A percentile compares a stretch with the other conserved stretches of the same genome.
These are phyloP conservation scores for Oreochromis spilurus DNA, from an alignment of 2,113 vertebrate species.

Conservation along the genomic window DNA sequence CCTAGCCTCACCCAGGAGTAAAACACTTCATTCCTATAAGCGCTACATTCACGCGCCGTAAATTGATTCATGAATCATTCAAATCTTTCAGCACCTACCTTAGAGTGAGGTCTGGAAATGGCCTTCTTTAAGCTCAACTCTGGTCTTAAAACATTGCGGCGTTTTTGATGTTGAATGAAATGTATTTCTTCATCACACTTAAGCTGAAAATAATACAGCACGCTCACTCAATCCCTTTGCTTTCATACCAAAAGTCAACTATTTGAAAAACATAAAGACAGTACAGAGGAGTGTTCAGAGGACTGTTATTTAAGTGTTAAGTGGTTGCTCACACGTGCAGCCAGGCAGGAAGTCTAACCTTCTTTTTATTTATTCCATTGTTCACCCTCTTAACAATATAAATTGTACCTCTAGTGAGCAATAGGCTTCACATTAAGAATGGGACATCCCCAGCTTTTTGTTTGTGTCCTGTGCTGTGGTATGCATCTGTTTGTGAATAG, in stretches of 20 bases:
- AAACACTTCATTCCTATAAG: conserved; percentile 23
- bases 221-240: neutral
- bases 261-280: conserved; percentile 12
- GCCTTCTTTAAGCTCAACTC: conserved; percentile 27
- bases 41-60: conserved; percentile 25
- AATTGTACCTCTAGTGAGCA: conserved; percentile 2
- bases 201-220: neutral
- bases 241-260: conserved; percentile 2
- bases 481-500: neutral
- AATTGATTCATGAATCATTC: conserved; percentile 64
- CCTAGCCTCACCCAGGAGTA: neutral
- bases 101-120: conserved; percentile 39
- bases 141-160: neutral
- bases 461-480: neutral
- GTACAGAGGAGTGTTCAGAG: neutral
- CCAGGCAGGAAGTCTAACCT: neutral
- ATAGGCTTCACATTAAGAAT: neutral
- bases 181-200: conserved; percentile 12
- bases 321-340: neutral
- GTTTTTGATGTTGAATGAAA: conserved; percentile 39
- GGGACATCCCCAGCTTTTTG: neutral
- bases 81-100: conserved; percentile 36
- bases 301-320: neutral
- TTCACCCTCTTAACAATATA: neutral
- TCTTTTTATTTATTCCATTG: neutral